phyloP scores from a whole-genome alignment of 2,113 vertebrate genomes.

The Panthera tigris region DNA sequence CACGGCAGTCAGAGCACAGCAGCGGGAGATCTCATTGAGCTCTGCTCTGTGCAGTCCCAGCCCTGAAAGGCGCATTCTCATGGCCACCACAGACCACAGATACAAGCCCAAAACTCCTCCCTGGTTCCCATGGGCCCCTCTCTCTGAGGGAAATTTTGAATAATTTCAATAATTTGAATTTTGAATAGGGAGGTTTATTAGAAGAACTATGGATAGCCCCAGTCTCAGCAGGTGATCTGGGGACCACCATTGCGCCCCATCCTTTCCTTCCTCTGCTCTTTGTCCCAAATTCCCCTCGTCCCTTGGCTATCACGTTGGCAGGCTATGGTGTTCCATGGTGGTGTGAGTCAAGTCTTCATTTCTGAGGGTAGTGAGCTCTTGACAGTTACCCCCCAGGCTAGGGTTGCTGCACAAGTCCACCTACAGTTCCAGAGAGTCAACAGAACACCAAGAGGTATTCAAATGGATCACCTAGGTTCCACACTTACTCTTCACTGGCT shows the following conservation, averaged over 20 bases:
- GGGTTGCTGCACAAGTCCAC: not conserved
- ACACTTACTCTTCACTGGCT: not conserved
- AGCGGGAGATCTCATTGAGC: accelerated
- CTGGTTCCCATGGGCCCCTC: not conserved
- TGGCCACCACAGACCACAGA: accelerated
- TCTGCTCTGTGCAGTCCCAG: accelerated
- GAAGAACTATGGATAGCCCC: accelerated
- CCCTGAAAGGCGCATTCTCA: not conserved
- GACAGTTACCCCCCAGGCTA: not conserved
- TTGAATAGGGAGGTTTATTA: not conserved
- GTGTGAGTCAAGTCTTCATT: not conserved
- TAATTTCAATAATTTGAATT: not conserved
- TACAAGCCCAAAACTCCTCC: accelerated
- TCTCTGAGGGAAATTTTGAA: not conserved
- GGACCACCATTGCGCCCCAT: not conserved
- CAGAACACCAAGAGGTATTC: not conserved
- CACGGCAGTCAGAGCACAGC: accelerated
- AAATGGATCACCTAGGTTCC: not conserved
- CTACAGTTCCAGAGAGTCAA: not conserved
- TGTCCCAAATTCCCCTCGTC: not conserved
- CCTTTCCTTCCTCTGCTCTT: not conserved
- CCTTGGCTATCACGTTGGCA: not conserved
- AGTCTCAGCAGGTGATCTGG: not conserved
- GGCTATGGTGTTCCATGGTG: not conserved
- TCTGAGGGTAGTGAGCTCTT: not conserved